Evolutionary conservation across 2,888 invertebrate species (phyloP), one percentile per base, ranked within the genome.

Genomic region (Ormyrus rosae): DNA sequence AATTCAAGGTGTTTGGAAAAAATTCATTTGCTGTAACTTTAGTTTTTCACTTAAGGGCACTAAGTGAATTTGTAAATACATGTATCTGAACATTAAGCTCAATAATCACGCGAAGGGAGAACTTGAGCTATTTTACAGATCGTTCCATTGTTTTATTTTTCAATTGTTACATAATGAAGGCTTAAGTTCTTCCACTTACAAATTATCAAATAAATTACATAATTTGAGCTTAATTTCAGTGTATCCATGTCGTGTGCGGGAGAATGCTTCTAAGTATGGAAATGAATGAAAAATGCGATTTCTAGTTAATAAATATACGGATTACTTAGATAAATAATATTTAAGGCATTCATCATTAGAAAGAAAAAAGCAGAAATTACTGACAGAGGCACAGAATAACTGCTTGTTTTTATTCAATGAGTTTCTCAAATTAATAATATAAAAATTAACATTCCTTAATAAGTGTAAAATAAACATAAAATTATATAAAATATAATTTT

Each of bases 11-110:
- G 74, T 80, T 71, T 80, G 71, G 71, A 77, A 70, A 70, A 79
- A 71, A 75, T 64, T 71, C 64, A 75, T 75, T 78, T 74, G 48
- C 71, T 80, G 67, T 80, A 82, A 77, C 51, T 70, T 65, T 80
- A 77, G 69, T 82, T 73, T 76, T 77, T 82, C 63, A 63, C 80
- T 79, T 77, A 71, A 82, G 64, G 79, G 79, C 76, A 76, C 75
- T 79, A 81, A 81, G 72, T 75, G 71, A 78, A 76, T 61, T 64
- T 82, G 82, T 82, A 82, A 78, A 81, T 81, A 81, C 70, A 72
- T 79, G 69, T 65, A 73, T 75, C 79, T 76, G 75, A 72, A 76
- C 60, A 46, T 79, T 63, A 69, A 75, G 79, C 76, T 78, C 78
- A 75, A 65, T 0, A 5, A 65, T 63, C 2, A 8, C 5, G 56